Evolutionary conservation across 2,797 vertebrate species (phyloP).

Genomic region (Semotilus atromaculatus): DNA sequence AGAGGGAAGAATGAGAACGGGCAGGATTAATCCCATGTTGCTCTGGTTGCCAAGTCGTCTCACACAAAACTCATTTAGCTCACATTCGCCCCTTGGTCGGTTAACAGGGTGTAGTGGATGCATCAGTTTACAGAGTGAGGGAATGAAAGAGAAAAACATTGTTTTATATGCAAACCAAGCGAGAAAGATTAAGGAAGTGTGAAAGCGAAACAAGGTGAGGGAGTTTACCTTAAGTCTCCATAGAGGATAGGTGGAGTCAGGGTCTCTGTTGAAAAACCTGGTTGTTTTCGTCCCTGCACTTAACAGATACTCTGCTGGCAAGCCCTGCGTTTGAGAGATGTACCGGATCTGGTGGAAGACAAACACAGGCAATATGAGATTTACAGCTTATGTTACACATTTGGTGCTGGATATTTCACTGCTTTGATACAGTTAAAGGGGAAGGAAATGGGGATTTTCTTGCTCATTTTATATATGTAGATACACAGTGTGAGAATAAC

Average conservation of each 20-base stretch:
- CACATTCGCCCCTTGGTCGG: slow-evolving; percentile 62
- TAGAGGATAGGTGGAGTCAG: slow-evolving; percentile 94
- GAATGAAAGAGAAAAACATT: slow-evolving; percentile 6
- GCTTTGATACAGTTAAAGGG: neutral
- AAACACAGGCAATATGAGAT: slow-evolving; percentile 21
- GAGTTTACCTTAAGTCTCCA: slow-evolving; percentile 95
- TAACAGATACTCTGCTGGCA: slow-evolving; percentile 97
- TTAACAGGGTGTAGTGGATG: slow-evolving; percentile 47
- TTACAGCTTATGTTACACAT: slow-evolving; percentile 3
- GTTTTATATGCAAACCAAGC: neutral
- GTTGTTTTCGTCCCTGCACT: slow-evolving; percentile 99
- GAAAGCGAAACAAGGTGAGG: slow-evolving; percentile 8
- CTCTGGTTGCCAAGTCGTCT: slow-evolving; percentile 64
- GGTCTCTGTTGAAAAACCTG: slow-evolving; percentile 98
- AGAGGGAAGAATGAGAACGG: neutral
- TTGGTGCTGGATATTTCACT: neutral
- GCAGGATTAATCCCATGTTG: slow-evolving; percentile 52
- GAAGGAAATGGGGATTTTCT: neutral
- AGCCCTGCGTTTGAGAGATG: slow-evolving; percentile 98
- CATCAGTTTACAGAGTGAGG: slow-evolving; percentile 35
- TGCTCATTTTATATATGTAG: neutral
- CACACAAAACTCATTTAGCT: slow-evolving; percentile 62
- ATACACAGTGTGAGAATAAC: neutral
- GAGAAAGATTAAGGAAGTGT: slow-evolving; percentile 9
- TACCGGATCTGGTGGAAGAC: slow-evolving; percentile 91